phyloP scores from a whole-genome alignment of 2,888 invertebrate genomes.

The Pseudococcus jackbeardsleyi region DNA sequence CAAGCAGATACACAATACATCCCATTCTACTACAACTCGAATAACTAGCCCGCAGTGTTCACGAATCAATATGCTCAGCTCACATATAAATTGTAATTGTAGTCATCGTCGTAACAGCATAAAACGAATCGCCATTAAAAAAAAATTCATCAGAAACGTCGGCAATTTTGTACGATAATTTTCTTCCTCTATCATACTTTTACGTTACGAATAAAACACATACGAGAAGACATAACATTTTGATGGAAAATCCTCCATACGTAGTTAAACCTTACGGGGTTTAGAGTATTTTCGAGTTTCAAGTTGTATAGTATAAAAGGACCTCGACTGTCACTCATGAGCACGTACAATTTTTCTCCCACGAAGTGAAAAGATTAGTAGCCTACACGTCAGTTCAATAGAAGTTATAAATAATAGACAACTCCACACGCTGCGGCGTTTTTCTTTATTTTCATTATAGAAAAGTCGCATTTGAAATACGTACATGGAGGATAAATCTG shows the following conservation, averaged over 20 bases:
- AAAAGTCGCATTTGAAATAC: neutral
- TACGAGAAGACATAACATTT: neutral
- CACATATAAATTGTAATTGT: neutral
- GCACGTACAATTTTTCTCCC: slow-evolving; percentile 28
- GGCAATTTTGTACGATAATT: neutral
- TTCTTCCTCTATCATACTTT: neutral
- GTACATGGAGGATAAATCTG: neutral
- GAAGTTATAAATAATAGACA: slow-evolving; percentile 24
- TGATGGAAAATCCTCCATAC: neutral
- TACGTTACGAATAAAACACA: neutral
- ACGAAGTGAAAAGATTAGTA: slow-evolving; percentile 28
- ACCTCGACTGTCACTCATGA: slow-evolving; percentile 32
- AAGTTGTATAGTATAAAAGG: neutral
- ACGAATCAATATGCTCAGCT: slow-evolving; percentile 9
- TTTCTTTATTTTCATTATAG: slow-evolving; percentile 9
- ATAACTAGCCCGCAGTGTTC: slow-evolving; percentile 18
- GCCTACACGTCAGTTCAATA: slow-evolving; percentile 14
- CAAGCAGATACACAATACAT: neutral
- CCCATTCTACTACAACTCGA: neutral
- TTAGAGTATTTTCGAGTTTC: slow-evolving; percentile 9
- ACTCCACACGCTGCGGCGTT: neutral
- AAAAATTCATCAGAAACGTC: slow-evolving; percentile 6
- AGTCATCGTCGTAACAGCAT: neutral
- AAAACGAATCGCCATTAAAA: neutral
- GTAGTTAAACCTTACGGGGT: slow-evolving; percentile 13